A percentile compares a stretch with the other conserved stretches of the same genome.
phyloP scores from a whole-genome alignment of 2,113 vertebrate species.

The Phyllostomus discolor region DNA sequence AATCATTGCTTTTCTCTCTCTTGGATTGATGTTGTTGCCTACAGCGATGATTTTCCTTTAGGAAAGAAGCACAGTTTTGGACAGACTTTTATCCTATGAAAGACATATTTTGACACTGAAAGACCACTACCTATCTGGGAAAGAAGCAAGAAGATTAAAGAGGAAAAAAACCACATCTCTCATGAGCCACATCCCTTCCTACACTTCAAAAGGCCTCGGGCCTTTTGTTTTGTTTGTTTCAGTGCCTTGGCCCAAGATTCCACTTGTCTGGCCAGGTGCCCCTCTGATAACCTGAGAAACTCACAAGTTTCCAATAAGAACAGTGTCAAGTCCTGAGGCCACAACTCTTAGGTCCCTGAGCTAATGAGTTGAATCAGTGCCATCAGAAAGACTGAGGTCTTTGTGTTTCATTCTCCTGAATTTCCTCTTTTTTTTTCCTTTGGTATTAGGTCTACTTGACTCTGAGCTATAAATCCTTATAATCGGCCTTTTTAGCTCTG shows the following conservation, averaged over 20 bases:
- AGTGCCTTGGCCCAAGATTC: rapidly evolving
- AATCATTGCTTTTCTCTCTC: background rate
- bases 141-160: background rate
- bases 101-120: background rate
- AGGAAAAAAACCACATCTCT: background rate
- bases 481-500: background rate
- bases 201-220: background rate
- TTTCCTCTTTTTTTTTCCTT: background rate
- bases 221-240: background rate
- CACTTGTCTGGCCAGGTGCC: background rate
- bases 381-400: background rate
- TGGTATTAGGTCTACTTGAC: background rate
- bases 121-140: background rate
- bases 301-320: background rate
- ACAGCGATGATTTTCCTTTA: background rate
- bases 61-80: background rate
- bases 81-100: background rate
- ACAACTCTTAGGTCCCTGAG: background rate
- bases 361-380: rapidly evolving
- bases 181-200: background rate
- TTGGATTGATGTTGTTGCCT: background rate
- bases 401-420: no score
- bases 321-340: rapidly evolving
- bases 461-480: background rate
- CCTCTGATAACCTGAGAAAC: background rate